Evolutionary conservation across 2,888 invertebrate genomes (phyloP), one percentile per base, ranked within the genome.

Genomic region (Balanococcus diminutus): DNA sequence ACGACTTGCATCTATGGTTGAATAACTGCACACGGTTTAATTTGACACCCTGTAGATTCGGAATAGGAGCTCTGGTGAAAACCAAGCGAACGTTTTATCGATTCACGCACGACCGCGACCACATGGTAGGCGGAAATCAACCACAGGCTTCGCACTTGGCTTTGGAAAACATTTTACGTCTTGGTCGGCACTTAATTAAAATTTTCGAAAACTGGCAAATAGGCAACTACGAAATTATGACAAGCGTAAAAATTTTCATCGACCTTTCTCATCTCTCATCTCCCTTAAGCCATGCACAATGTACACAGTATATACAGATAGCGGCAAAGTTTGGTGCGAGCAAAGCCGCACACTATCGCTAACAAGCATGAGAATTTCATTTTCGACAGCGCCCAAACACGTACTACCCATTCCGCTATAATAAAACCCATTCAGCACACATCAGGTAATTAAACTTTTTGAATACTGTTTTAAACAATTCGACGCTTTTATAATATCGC

Each of bases 381-480:
- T 67, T 67, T 67, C 67, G 67, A 67, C 67, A 67, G 67, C 67
- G 67, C 67, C 67, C 67, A 67, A 67, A 67, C 67, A 67, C 67
- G 67, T 67, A 67, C 67, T 67, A 67, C 67, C 67, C 67, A 67
- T 67, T 67, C 28, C 67, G 67, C 67, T 67, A 67, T 67, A 67
- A 67, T 67, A 67, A 67, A 67, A 67, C 28, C 75, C 75, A 36
- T 79, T 32, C 36, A 79, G 36, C 75, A 79, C 75, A 67, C 67
- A 67, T 67, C 75, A 79, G 75, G 75, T 79, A 79, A 79, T 79
- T 79, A 36, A 79, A 79, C 75, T 79, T 79, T 79, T 79, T 79
- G 75, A 79, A 79, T 79, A 79, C 36, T 36, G 75, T 79, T 79
- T 79, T 79, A 79, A 79, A 79, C 75, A 79, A 79, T 79, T 79